These are phyloP conservation scores for Iguana delicatissima DNA, from an alignment of 2,797 vertebrate genomes.

Conservation along the genomic window DNA sequence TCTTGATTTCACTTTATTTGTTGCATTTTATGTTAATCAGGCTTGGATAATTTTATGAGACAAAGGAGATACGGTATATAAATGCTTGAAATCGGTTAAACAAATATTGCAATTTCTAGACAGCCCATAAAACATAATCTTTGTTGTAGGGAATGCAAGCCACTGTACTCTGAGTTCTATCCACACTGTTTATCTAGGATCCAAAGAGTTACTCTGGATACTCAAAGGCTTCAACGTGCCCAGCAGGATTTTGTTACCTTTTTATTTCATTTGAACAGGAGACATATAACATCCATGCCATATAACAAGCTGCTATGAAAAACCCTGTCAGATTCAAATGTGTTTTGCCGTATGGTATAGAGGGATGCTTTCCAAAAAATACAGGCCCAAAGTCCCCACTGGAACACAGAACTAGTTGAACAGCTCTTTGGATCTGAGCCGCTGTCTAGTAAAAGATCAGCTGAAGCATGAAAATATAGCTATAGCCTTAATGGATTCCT, in stretches of 20 bases:
- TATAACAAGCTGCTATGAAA: not conserved
- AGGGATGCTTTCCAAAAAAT: not conserved
- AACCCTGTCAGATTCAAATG: not conserved
- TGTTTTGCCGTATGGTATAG: not conserved
- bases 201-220: not conserved
- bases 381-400: not conserved
- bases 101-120: not conserved
- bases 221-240: not conserved
- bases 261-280: not conserved
- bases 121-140: not conserved
- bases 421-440: not conserved
- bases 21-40: not conserved
- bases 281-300: not conserved
- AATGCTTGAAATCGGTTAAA: not conserved
- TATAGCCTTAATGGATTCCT: not conserved
- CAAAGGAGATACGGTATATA: not conserved
- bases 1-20: not conserved
- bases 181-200: not conserved
- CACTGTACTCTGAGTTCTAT: not conserved
- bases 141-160: not conserved
- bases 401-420: not conserved
- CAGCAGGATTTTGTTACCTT: not conserved
- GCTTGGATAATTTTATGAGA: too few relatives aligned
- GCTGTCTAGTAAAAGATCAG: not conserved
- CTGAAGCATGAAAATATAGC: not conserved